A percentile compares a stretch with the other conserved stretches of the same genome.
These are phyloP conservation scores for Drosophila gunungcola DNA, from an alignment of 1,140 invertebrate species.

Conservation along the genomic window DNA sequence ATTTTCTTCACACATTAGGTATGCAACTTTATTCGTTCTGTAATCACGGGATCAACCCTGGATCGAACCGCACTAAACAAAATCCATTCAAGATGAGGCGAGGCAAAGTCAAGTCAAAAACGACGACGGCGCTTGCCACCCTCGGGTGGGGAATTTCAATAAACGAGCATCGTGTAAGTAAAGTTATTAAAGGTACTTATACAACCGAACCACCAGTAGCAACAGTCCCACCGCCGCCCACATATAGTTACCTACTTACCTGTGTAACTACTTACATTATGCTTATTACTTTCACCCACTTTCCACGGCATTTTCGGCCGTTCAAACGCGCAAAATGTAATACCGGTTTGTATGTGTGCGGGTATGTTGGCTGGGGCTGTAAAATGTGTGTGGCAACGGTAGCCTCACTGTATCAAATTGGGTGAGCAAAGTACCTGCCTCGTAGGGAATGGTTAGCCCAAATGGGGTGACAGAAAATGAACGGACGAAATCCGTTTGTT, in stretches of 20 bases:
- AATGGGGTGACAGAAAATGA: background rate
- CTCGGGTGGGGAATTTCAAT: conserved; percentile 55
- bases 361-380: background rate
- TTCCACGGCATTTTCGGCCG: conserved; percentile 53
- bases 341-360: conserved; percentile 21
- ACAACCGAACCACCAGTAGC: conserved; percentile 28
- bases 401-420: background rate
- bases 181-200: conserved; percentile 76
- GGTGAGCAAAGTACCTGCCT: background rate
- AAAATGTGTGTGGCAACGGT: background rate
- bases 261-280: conserved; percentile 46
- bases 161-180: conserved; percentile 72
- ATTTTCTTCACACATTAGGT: too few relatives aligned
- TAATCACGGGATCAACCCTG: conserved; percentile 11
- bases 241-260: conserved; percentile 37
- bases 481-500: background rate
- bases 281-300: conserved; percentile 70
- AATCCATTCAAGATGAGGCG: conserved; percentile 24
- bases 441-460: background rate
- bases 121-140: conserved; percentile 22
- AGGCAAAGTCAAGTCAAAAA: conserved; percentile 49
- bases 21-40: too few relatives aligned
- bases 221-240: background rate
- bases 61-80: conserved; percentile 29
- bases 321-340: conserved; percentile 59